phyloP scores from a whole-genome alignment of 2,888 invertebrate genomes.

The Sphaeridia pumilis region DNA sequence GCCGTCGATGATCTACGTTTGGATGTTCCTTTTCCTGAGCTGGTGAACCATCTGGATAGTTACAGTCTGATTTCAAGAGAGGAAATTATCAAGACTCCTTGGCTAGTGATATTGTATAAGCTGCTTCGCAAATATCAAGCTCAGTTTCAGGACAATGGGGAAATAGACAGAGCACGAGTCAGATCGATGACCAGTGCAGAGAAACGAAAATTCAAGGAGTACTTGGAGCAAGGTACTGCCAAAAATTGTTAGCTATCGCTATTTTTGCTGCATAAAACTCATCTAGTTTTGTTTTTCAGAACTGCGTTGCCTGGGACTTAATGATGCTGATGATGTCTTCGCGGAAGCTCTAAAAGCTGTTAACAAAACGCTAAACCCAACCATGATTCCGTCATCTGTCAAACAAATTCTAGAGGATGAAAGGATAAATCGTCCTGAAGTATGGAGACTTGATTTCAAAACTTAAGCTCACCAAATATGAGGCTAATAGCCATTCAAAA shows the following conservation, averaged over 20 bases:
- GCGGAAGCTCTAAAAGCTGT: conserved; percentile 86
- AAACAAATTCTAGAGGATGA: conserved; percentile 66
- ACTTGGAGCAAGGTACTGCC: conserved; percentile 47
- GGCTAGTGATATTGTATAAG: conserved; percentile 63
- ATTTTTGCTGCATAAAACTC: neutral
- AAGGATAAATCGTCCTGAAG: conserved; percentile 62
- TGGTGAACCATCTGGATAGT: conserved; percentile 60
- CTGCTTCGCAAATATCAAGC: conserved; percentile 12
- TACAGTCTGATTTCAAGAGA: conserved; percentile 57
- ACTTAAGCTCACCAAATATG: no score
- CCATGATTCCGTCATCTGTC: conserved; percentile 57
- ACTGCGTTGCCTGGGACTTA: conserved; percentile 40
- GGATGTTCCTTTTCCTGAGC: conserved; percentile 68
- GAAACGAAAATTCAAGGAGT: conserved; percentile 54
- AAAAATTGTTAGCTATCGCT: neutral
- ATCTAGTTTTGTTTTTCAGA: conserved; percentile 13
- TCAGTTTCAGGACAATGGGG: conserved; percentile 8
- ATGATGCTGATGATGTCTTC: conserved; percentile 78
- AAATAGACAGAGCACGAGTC: conserved; percentile 1
- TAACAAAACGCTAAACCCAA: conserved; percentile 64
- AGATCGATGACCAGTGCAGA: conserved; percentile 58
- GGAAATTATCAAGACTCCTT: conserved; percentile 48
- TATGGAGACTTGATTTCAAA: no score
- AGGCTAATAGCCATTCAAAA: no score
- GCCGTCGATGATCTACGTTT: conserved; percentile 71